Conservation (phyloP, 64 coral and sea anemone genomes). For the Stylophora pistillata region DNA sequence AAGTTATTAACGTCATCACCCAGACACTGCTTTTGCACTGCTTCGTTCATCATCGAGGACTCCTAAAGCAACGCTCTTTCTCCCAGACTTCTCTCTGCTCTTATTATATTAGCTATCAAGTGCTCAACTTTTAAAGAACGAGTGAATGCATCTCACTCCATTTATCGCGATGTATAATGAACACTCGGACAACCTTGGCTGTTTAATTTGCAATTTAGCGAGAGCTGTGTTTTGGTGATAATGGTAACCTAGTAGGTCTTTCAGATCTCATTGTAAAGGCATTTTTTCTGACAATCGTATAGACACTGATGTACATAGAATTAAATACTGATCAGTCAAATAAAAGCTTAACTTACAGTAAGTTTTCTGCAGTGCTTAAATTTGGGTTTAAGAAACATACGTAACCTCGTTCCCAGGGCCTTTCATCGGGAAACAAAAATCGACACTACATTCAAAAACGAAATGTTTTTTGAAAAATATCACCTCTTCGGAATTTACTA, state of each 20-base stretch:
- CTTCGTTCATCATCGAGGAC: not conserved
- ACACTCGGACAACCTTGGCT: not conserved
- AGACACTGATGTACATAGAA: slow-evolving; percentile 44
- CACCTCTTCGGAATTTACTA: too few relatives aligned
- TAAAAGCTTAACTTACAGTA: slow-evolving; percentile 25
- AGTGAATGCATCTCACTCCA: not conserved
- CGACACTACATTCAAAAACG: too few relatives aligned
- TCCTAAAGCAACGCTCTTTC: not conserved
- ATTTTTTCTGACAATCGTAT: slow-evolving; percentile 18
- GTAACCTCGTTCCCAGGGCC: too few relatives aligned
- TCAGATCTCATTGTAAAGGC: not conserved
- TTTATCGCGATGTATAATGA: not conserved
- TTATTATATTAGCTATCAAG: not conserved
- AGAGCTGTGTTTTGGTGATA: slow-evolving; percentile 25
- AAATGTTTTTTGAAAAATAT: too few relatives aligned
- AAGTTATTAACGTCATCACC: slow-evolving; percentile 9
- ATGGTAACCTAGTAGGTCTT: not conserved
- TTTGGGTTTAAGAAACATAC: too few relatives aligned
- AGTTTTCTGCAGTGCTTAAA: too few relatives aligned
- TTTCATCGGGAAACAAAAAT: not conserved
- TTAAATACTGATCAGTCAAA: slow-evolving; percentile 46
- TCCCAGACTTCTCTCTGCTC: not conserved
- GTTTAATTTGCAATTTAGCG: not conserved
- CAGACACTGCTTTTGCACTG: not conserved
- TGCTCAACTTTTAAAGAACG: not conserved